A percentile compares a stretch with the other conserved stretches of the same genome.
Conservation (phyloP, 2,797 vertebrate species). For the Leuciscus waleckii region DNA sequence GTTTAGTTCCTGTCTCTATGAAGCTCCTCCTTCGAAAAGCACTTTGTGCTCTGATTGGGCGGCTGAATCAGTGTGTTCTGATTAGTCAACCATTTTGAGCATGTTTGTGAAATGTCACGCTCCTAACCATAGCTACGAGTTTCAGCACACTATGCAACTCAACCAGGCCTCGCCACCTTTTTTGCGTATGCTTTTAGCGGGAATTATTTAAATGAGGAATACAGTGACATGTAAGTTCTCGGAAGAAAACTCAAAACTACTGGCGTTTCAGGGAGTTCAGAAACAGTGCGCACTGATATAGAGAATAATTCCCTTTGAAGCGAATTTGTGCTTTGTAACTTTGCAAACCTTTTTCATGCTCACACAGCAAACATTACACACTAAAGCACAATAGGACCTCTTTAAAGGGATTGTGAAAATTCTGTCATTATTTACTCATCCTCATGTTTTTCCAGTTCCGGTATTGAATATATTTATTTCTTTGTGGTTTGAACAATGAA, state of each 20-base stretch:
- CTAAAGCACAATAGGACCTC: neutral
- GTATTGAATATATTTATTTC: neutral
- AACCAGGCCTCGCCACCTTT: neutral
- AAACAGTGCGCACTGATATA: neutral
- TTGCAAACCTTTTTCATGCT: no score
- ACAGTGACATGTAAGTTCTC: neutral
- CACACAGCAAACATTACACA: neutral
- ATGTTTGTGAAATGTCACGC: no score
- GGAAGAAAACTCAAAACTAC: neutral
- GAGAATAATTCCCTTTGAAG: neutral
- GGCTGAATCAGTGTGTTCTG: neutral
- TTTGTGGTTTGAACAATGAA: neutral
- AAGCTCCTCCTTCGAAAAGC: neutral
- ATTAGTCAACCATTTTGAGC: neutral
- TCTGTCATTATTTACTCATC: neutral
- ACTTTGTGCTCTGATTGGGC: neutral
- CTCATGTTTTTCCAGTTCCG: slow-evolving; percentile 1
- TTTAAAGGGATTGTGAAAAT: neutral
- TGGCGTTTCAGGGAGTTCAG: no score
- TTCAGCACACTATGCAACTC: neutral
- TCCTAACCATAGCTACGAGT: neutral
- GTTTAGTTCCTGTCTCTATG: neutral
- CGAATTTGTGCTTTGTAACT: neutral
- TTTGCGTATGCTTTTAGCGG: neutral
- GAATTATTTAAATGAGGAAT: neutral